These are phyloP conservation scores for Talpa occidentalis DNA, from an alignment of 2,113 vertebrate species.

Conservation along the genomic window DNA sequence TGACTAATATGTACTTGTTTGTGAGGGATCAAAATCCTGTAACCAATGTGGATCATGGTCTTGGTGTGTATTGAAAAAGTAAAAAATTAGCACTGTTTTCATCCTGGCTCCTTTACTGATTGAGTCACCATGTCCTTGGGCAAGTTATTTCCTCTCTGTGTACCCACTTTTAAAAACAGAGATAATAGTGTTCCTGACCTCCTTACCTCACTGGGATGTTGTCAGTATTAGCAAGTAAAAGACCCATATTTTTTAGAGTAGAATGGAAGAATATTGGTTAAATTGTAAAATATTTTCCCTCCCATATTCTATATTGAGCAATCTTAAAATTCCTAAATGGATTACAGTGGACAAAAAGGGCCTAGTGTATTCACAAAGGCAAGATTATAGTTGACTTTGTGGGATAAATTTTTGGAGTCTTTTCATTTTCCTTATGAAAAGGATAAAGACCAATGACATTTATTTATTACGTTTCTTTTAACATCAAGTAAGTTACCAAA, in stretches of 20 bases:
- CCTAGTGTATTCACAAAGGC: not conserved
- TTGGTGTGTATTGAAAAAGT: slow-evolving; percentile 69
- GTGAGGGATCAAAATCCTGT: slow-evolving; percentile 55
- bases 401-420: slow-evolving; percentile 5
- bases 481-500: slow-evolving; percentile 25
- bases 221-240: slow-evolving; percentile 62
- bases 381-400: not conserved
- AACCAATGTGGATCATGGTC: slow-evolving; percentile 69
- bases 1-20: slow-evolving; percentile 70
- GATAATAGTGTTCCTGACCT: slow-evolving; percentile 66
- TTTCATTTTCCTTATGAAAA: slow-evolving; percentile 19
- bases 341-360: not conserved
- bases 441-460: not conserved
- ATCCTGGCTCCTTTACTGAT: slow-evolving; percentile 40
- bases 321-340: slow-evolving; percentile 41
- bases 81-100: slow-evolving; percentile 70
- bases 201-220: slow-evolving; percentile 68
- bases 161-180: slow-evolving; percentile 70
- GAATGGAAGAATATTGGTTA: slow-evolving; percentile 39
- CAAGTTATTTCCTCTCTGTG: slow-evolving; percentile 70
- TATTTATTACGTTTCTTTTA: not conserved
- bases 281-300: slow-evolving; percentile 40
- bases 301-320: not conserved
- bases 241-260: slow-evolving; percentile 54
- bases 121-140: slow-evolving; percentile 75